A percentile compares a stretch with the other conserved stretches of the same genome.
Evolutionary conservation across 2,113 vertebrate genomes (phyloP).

Genomic region (Solea senegalensis): DNA sequence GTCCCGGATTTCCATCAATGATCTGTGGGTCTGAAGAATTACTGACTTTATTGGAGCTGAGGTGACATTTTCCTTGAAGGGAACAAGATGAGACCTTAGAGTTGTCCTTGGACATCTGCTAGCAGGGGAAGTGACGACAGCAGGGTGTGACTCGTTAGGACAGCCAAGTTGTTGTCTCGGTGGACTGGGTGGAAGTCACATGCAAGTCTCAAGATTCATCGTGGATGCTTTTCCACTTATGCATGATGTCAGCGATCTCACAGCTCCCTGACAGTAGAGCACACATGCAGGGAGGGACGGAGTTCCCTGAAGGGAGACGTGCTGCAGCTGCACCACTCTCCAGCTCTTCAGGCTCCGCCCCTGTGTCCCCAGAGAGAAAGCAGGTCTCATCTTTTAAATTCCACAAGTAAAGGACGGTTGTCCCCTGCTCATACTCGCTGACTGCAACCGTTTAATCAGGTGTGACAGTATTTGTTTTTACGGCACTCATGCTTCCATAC

Average conservation of each 20-base stretch:
- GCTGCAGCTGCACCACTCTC: conserved; percentile 47
- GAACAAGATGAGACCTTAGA: neutral
- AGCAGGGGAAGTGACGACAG: conserved; percentile 10
- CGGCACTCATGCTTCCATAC: neutral
- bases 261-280: conserved; percentile 24
- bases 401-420: conserved; percentile 26
- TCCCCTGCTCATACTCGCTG: conserved; percentile 17
- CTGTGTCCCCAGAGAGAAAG: conserved; percentile 43
- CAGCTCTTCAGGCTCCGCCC: conserved; percentile 29
- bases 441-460: conserved; percentile 39
- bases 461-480: conserved; percentile 52
- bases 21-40: conserved; percentile 16
- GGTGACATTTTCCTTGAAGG: neutral
- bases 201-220: conserved; percentile 42
- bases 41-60: conserved; percentile 2
- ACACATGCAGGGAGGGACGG: conserved; percentile 36
- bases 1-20: conserved; percentile 6
- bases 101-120: conserved; percentile 65
- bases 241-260: conserved; percentile 55
- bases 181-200: conserved; percentile 73
- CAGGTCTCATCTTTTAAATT: conserved; percentile 45
- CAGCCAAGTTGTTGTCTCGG: conserved; percentile 72
- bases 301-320: conserved; percentile 41
- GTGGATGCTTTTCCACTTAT: conserved; percentile 9
- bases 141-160: conserved; percentile 45